These are phyloP conservation scores for Melieria omissa DNA, from an alignment of 2,888 invertebrate genomes.

Conservation along the genomic window DNA sequence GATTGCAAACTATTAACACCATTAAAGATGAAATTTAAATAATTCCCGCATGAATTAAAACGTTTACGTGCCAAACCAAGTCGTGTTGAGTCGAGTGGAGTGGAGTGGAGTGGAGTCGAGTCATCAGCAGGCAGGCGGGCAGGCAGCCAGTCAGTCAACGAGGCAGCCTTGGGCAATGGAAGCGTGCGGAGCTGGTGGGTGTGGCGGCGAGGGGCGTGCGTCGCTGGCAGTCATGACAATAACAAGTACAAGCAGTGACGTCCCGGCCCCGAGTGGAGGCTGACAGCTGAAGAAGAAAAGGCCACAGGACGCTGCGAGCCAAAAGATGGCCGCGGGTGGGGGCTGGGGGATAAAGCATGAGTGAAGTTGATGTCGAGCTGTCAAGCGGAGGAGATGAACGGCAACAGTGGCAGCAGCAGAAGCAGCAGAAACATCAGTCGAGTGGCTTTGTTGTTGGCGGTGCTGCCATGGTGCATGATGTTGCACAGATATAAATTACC, in stretches of 20 bases:
- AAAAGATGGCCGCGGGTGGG: not conserved
- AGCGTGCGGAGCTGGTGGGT: not conserved
- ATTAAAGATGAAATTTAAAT: conserved; percentile 57
- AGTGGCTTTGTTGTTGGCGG: not conserved
- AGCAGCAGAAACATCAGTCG: not conserved
- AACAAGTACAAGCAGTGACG: not conserved
- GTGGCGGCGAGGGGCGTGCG: too few species aligned
- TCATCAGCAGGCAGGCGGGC: not conserved
- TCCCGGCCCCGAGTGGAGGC: not conserved
- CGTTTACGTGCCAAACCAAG: conserved; percentile 36
- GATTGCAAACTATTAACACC: conserved; percentile 59
- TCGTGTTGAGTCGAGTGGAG: not conserved
- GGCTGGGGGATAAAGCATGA: not conserved
- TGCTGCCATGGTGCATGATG: not conserved
- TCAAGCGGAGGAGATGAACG: conserved; percentile 9
- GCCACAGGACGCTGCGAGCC: not conserved
- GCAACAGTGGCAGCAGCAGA: not conserved
- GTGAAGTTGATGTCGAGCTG: conserved; percentile 17
- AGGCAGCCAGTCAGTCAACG: not conserved
- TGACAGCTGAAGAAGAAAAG: not conserved
- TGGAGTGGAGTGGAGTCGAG: not conserved
- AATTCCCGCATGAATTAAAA: conserved; percentile 55
- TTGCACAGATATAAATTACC: conserved; percentile 10
- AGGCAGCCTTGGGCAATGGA: not conserved
- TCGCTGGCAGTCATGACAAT: not conserved